Percentiles rank a stretch among this genome's conserved stretches.
phyloP scores from a whole-genome alignment of 2,888 invertebrate species.

The Agonopterix alstromeriana region DNA sequence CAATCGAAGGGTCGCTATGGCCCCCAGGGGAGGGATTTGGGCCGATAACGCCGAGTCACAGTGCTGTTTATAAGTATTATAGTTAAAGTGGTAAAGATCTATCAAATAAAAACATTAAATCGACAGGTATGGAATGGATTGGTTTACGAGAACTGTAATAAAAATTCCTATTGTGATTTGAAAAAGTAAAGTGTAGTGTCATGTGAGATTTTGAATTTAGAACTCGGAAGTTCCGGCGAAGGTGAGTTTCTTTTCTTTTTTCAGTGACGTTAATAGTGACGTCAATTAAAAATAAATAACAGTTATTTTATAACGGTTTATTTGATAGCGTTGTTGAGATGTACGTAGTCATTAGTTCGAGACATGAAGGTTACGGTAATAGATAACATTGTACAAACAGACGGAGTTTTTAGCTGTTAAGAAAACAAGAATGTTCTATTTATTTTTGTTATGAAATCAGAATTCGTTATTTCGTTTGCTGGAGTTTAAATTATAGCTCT shows the following conservation, averaged over 20 bases:
- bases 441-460: constrained; percentile 1
- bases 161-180: constrained; percentile 5
- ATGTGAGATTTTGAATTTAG: constrained; percentile 11
- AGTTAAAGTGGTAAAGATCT: constrained; percentile 1
- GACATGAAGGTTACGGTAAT: constrained; percentile 5
- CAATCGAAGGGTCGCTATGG: constrained; percentile 2
- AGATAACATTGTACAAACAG: constrained; percentile 9
- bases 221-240: constrained; percentile 16
- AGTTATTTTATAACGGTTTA: not conserved
- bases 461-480: not conserved
- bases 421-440: not conserved
- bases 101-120: constrained; percentile 14
- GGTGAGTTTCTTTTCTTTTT: constrained; percentile 7
- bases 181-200: constrained; percentile 18
- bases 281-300: not conserved
- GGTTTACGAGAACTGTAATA: constrained; percentile 6
- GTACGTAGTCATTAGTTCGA: no score
- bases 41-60: constrained; percentile 1
- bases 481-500: not conserved
- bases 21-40: not conserved
- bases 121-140: constrained; percentile 13
- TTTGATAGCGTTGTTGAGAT: constrained; percentile 2
- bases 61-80: not conserved
- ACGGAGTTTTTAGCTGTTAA: not conserved
- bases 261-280: constrained; percentile 1